A percentile compares a stretch with the other conserved stretches of the same genome.
phyloP scores from a whole-genome alignment of 2,113 vertebrate genomes.

The Podarcis cretensis region DNA sequence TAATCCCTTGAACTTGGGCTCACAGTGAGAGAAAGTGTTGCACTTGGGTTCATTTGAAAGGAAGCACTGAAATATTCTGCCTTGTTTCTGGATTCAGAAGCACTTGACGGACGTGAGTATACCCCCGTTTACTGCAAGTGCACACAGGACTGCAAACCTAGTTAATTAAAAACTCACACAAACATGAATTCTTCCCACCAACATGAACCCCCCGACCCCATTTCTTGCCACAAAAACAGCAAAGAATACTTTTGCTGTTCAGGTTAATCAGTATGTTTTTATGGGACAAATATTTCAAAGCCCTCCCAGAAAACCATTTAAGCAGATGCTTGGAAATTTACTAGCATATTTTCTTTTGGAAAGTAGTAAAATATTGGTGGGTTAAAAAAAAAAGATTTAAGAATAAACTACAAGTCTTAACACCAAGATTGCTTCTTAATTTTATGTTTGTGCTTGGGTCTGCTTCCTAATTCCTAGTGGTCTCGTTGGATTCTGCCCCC shows the following conservation, averaged over 20 bases:
- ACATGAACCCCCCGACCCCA: background rate
- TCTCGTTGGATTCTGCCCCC: background rate
- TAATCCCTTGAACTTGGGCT: no score
- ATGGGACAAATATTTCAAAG: background rate
- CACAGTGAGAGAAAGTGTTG: background rate
- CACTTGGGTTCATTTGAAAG: background rate
- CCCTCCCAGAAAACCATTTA: rapidly evolving
- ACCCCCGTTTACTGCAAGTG: background rate
- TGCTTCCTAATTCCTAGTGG: background rate
- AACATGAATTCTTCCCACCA: background rate
- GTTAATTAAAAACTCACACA: background rate
- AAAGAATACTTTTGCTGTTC: background rate
- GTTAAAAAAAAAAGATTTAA: background rate
- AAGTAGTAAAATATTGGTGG: background rate
- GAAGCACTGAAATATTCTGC: background rate
- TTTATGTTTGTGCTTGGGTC: background rate
- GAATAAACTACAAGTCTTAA: background rate
- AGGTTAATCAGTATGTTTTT: background rate
- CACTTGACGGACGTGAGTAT: background rate
- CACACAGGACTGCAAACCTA: background rate
- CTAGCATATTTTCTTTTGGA: background rate
- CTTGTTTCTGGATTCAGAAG: background rate
- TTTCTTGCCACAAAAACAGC: background rate
- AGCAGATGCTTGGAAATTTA: background rate
- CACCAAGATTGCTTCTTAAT: background rate